Evolutionary conservation across 2,113 vertebrate species (phyloP).

Genomic region (Dromaius novaehollandiae): DNA sequence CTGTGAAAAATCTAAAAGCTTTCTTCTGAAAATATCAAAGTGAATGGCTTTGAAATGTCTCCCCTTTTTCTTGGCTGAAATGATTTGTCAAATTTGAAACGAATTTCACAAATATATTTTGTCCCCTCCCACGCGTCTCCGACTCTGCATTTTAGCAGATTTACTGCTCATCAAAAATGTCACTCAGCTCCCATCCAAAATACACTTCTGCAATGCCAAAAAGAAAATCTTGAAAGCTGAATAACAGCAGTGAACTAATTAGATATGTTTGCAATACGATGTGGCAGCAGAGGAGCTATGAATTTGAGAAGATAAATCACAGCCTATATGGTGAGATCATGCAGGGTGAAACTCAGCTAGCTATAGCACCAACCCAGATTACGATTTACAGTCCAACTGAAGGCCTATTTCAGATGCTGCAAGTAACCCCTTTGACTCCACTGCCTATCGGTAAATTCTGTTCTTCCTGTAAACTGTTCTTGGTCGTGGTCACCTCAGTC

Average conservation of each 20-base stretch:
- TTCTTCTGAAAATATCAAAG: not conserved
- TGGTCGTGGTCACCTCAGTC: not conserved
- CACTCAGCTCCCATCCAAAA: not conserved
- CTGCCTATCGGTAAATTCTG: fast-evolving
- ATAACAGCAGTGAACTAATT: not conserved
- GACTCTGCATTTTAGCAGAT: not conserved
- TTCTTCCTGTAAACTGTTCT: not conserved
- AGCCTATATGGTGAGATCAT: not conserved
- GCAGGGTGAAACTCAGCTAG: not conserved
- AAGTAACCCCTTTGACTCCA: not conserved
- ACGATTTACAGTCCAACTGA: not conserved
- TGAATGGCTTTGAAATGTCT: not conserved
- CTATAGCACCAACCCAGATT: not conserved
- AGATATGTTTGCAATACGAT: not conserved
- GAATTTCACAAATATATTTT: not conserved
- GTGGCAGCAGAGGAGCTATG: not conserved
- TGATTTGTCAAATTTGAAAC: not conserved
- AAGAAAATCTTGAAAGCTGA: not conserved
- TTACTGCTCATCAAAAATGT: not conserved
- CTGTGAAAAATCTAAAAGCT: not conserved
- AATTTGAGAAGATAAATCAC: not conserved
- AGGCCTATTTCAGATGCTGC: not conserved
- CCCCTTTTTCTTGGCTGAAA: not conserved
- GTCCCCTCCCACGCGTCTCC: not conserved
- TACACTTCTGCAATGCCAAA: not conserved